Evolutionary conservation across 2,888 invertebrate species (phyloP).

Genomic region (Acheta domesticus): DNA sequence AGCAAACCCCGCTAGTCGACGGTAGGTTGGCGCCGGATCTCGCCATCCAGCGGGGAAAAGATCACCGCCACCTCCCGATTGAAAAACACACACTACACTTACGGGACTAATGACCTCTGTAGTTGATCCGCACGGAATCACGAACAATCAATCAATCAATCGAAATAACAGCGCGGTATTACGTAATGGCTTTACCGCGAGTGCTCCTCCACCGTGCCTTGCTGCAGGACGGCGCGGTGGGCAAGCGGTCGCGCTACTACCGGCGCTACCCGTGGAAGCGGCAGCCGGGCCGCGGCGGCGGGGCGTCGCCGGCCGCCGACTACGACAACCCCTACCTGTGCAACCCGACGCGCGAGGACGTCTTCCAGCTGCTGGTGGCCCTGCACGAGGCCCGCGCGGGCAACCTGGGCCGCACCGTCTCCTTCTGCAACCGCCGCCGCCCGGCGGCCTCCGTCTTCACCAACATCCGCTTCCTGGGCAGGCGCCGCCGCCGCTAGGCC

Average conservation of each 20-base stretch:
- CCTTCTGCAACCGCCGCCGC: constrained; percentile 57
- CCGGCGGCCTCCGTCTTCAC: constrained; percentile 60
- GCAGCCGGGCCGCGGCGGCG: constrained; percentile 47
- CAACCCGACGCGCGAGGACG: constrained; percentile 60
- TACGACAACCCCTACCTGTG: constrained; percentile 59
- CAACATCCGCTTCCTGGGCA: constrained; percentile 61
- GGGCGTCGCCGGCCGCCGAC: constrained; percentile 47
- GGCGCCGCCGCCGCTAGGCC: constrained; percentile 40
- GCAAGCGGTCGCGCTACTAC: constrained; percentile 57
- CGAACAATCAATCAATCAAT: too few species aligned
- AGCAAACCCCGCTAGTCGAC: too few species aligned
- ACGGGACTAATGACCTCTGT: too few species aligned
- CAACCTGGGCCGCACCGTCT: constrained; percentile 52
- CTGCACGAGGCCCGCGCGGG: constrained; percentile 60
- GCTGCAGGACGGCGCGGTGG: not conserved
- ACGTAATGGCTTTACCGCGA: too few species aligned
- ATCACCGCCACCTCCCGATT: too few species aligned
- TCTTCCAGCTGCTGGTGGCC: constrained; percentile 58
- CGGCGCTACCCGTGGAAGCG: constrained; percentile 63
- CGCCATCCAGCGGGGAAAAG: too few species aligned
- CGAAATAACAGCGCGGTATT: too few species aligned
- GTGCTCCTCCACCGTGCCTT: too few species aligned
- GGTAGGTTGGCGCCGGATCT: too few species aligned
- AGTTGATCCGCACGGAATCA: too few species aligned
- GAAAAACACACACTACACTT: too few species aligned